These are phyloP conservation scores for Noctuana brunneofusca DNA, from an alignment of 2,888 invertebrate genomes.

Conservation along the genomic window DNA sequence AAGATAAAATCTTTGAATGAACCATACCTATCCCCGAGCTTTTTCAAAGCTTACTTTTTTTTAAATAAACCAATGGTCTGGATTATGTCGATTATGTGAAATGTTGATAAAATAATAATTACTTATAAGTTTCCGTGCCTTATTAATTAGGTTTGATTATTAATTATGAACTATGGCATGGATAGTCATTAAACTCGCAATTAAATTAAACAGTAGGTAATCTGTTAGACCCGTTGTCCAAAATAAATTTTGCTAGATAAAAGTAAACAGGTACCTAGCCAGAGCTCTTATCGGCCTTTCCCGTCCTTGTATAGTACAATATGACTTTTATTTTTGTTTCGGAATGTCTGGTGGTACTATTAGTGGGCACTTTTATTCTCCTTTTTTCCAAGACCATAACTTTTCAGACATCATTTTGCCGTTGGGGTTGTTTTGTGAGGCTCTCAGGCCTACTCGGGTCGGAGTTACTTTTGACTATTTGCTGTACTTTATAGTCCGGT, in stretches of 20 bases:
- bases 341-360: conserved; percentile 1
- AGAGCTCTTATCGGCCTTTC: neutral
- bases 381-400: conserved; percentile 1
- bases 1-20: conserved; percentile 28
- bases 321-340: conserved; percentile 5
- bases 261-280: neutral
- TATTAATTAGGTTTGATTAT: neutral
- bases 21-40: conserved; percentile 10
- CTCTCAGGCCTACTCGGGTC: conserved; percentile 10
- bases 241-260: neutral
- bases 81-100: neutral
- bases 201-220: neutral
- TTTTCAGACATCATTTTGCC: conserved; percentile 6
- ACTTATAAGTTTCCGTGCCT: neutral
- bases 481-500: neutral
- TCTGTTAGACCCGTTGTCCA: neutral
- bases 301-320: conserved; percentile 3
- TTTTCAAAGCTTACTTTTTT: conserved; percentile 9
- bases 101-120: neutral
- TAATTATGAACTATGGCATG: neutral
- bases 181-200: neutral
- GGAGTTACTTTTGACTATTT: conserved; percentile 5
- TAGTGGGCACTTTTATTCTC: conserved; percentile 4
- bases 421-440: conserved; percentile 1
- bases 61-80: no score